These are phyloP conservation scores for Sarcophaga rosellei DNA, from an alignment of 2,888 invertebrate genomes.

Conservation along the genomic window DNA sequence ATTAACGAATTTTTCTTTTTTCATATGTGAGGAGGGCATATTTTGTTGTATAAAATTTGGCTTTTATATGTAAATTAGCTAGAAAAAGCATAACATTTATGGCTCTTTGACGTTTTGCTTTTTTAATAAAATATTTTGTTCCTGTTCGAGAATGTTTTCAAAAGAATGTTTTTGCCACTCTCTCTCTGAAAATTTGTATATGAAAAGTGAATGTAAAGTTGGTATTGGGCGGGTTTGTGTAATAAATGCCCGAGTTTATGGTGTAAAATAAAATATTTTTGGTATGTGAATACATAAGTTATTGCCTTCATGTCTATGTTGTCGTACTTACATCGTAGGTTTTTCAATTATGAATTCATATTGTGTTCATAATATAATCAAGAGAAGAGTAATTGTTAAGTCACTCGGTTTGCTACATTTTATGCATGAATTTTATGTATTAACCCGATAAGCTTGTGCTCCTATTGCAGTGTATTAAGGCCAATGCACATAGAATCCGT, in stretches of 20 bases:
- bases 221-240: neutral
- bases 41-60: neutral
- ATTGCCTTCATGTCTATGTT: conserved; percentile 6
- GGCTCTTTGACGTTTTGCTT: neutral
- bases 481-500: no score
- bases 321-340: conserved; percentile 22
- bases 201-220: neutral
- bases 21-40: neutral
- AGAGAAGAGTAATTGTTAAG: neutral
- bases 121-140: conserved; percentile 22
- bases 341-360: conserved; percentile 57
- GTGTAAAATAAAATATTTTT: conserved; percentile 20
- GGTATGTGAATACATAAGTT: neutral
- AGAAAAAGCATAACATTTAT: neutral
- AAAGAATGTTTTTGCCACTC: neutral
- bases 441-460: no score
- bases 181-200: conserved; percentile 19
- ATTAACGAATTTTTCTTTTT: conserved; percentile 44
- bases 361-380: conserved; percentile 26
- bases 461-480: no score
- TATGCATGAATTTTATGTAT: neutral
- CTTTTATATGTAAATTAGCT: conserved; percentile 35
- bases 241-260: conserved; percentile 17
- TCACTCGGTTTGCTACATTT: neutral
- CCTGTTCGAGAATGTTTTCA: neutral